A percentile compares a stretch with the other conserved stretches of the same genome.
Conservation (phyloP, 2,797 vertebrate species). For the Acrocephalus scirpaceus region DNA sequence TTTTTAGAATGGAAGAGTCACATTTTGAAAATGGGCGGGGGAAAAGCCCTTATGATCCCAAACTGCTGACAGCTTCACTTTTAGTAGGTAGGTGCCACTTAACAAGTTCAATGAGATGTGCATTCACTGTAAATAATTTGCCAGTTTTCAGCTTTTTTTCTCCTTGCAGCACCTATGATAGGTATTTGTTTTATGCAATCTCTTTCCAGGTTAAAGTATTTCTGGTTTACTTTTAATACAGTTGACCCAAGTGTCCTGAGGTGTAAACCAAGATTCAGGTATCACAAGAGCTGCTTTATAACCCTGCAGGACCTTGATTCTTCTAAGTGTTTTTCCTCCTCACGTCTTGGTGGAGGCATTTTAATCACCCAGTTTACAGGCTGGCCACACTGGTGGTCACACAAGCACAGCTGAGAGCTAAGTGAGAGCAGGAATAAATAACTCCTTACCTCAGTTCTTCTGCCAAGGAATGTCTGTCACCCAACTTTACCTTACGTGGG, state of each 20-base stretch:
- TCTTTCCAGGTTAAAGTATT: not conserved
- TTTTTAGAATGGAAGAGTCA: slow-evolving; percentile 88
- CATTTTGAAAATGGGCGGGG: slow-evolving; percentile 94
- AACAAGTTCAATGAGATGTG: not conserved
- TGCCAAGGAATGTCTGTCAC: not conserved
- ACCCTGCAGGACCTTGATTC: not conserved
- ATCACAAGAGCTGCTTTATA: not conserved
- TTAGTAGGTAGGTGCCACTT: slow-evolving; percentile 86
- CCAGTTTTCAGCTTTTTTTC: not conserved
- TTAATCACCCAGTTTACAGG: not conserved
- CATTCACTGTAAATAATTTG: not conserved
- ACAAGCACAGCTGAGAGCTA: not conserved
- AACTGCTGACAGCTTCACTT: slow-evolving; percentile 92
- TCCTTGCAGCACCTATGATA: not conserved
- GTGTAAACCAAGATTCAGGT: not conserved
- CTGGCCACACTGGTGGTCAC: not conserved
- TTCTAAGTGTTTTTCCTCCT: not conserved
- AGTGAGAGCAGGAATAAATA: not conserved
- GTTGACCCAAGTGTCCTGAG: not conserved
- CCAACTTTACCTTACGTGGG: not conserved
- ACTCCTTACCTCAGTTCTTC: not conserved
- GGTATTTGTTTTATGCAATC: not conserved
- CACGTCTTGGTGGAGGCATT: not conserved
- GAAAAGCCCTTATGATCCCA: slow-evolving; percentile 97
- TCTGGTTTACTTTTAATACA: not conserved